Evolutionary conservation across 2,888 invertebrate genomes (phyloP), one percentile per base, ranked within the genome.

Genomic region (Euclidia mi): DNA sequence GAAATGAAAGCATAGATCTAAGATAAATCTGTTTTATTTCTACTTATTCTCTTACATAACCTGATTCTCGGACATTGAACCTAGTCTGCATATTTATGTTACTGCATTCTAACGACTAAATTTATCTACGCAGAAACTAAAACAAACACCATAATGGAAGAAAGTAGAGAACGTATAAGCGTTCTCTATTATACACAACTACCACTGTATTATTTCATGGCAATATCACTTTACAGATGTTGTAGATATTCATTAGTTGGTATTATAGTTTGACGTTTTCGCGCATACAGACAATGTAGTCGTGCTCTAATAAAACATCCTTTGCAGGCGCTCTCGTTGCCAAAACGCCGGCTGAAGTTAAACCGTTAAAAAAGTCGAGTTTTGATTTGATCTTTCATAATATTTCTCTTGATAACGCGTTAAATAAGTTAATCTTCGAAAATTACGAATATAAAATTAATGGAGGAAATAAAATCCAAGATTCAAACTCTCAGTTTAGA

Each of bases 1-100:
- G 56, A 50, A 47, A 56, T 52, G 56, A 40, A 49, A 45, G 52
- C 49, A 59, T 53, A 52, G 42, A 64, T 53, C 40, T 46, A 50
- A 60, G 43, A 51, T 61, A 55, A 43, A 65, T 65, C 35, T 49
- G 41, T 64, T 60, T 50, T 31, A 10, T 40, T 61, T 64, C 25
- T 15, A 14, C 38, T 50, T 44, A 43, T 28, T 9, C 53, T 65
- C 57, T 68, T 52, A 29, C 29, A 43, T 53, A 66, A 53, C 56
- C 59, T 15, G 38, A 47, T 65, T 71, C 11, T 14, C 17, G 48
- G 34, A 38, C 42, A 38, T 25, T 63, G 42, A 50, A 40, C 55
- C 37, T 32, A 28, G 42, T 17, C 40, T 15, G 11, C 9, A 28
- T 14, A 32, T 14, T 18, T 34, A 34, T 34, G 12, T 12, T 12